Conservation (phyloP, 2,113 vertebrate genomes). For the Capreolus pygargus region DNA sequence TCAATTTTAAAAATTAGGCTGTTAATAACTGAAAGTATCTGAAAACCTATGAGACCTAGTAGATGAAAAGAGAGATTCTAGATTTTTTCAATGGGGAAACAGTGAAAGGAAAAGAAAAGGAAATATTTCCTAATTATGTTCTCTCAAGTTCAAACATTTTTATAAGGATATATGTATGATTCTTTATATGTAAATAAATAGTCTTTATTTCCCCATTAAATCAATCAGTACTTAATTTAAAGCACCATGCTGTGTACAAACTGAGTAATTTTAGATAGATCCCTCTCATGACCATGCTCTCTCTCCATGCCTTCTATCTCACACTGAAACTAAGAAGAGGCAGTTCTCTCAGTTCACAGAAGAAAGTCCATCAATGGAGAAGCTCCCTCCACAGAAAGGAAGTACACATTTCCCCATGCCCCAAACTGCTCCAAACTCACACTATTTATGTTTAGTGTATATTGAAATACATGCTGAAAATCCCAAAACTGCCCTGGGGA, state of each 20-base stretch:
- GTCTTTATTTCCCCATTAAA: background rate
- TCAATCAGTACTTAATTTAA: background rate
- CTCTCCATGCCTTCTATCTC: background rate
- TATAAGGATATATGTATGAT: background rate
- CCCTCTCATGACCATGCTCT: background rate
- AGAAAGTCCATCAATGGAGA: background rate
- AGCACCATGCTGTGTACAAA: background rate
- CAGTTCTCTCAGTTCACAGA: background rate
- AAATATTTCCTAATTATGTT: background rate
- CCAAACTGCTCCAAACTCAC: background rate
- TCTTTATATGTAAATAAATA: background rate
- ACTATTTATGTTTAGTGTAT: background rate
- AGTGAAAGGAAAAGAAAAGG: background rate
- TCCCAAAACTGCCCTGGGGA: background rate
- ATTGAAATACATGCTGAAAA: background rate
- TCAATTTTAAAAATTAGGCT: background rate
- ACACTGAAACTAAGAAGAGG: background rate
- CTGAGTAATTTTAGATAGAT: background rate
- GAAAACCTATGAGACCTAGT: background rate
- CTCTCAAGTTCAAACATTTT: background rate
- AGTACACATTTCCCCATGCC: background rate
- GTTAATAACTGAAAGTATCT: background rate
- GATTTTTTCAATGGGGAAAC: background rate
- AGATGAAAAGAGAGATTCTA: background rate
- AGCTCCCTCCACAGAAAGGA: background rate